Evolutionary conservation across 2,888 invertebrate species (phyloP), one percentile per base, ranked within the genome.

Genomic region (Cordilura impudica): DNA sequence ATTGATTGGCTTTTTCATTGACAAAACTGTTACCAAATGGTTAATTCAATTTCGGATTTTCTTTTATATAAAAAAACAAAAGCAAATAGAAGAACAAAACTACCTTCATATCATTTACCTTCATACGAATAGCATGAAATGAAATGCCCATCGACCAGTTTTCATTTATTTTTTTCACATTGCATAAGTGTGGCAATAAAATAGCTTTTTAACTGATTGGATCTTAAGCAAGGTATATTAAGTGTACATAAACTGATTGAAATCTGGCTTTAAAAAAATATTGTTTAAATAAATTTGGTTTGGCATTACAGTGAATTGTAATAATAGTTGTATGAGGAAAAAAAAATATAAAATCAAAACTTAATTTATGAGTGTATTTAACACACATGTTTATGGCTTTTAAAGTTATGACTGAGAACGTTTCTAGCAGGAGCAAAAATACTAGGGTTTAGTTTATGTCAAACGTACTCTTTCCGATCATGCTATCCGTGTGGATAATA

Each of bases 171-270:
- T 6, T 54, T n/a, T 31, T 23, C 19, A 72, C 54, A 47, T 72
- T 45, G 16, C 5, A 10, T 56, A 63, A 63, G 43, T 45, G 21
- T 71, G 60, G 60, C 66, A 5, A 54, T 77, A 71, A 77, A 77
- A 72, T 67, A 43, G 66, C 71, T 61, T 61, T 71, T 77, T 66
- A 77, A 66, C 66, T 61, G 71, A 77, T 77, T 77, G 77, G 45
- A n/a, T 72, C 67, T 67, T 53, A 18, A 39, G 19, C 39, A 49
- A 69, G 63, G 45, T 75, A 47, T 51, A 35, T 39, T 35, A 31
- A 18, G 16, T 14, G 2, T 16, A 21, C 8, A 43, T 16, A 54
- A 45, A 54, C 29, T n/a, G 29, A 54, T 72, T 72, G 45, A 26
- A n/a, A 39, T 39, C n/a, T n/a, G 4, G 35, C 12, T n/a, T 39